Base-by-base conservation (phyloP, 2,113 vertebrate genomes). In the Eleginops maclovinus region DNA sequence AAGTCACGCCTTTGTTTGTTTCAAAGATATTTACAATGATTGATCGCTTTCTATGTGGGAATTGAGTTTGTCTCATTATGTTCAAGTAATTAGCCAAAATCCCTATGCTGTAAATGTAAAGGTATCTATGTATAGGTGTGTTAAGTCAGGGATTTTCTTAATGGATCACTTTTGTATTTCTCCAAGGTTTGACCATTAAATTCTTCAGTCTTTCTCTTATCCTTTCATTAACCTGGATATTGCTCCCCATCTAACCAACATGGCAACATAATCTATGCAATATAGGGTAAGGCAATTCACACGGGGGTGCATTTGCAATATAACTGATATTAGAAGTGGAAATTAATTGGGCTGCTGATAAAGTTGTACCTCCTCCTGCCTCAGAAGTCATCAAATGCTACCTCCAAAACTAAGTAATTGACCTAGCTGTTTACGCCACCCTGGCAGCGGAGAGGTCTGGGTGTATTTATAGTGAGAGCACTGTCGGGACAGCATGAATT, bases 381-480 rank as follows among this genome's bases (percentile, higher is more conserved):
- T 76, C 22, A 43, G 53, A 79, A 71, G 67, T 91, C 79, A 72
- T 58, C 56, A 71, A 59, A 65, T 84, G 28, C 81, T 71, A 50
- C 58, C 68, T 62, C n/a, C 66, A 79, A 81, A 82, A 79, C 87
- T 54, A 72, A 88, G 70, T 83, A 89, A 91, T 91, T 72, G 54
- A 87, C 88, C 80, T 75, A 78, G 71, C 78, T 85, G 80, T 89
- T 86, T 79, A 70, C 56, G 40, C 68, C 77, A 40, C 70, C 78
- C 71, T 75, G 76, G 88, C 90, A 79, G 86, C 72, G 41, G 75
- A 71, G 53, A 77, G 72, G 76, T 81, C 68, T 55, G 36, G 15
- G 56, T 75, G 84, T 93, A 93, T 93, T 93, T 93, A 91, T 92
- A 93, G 86, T 75, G 82, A 87, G 85, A 89, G 88, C 77, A 61